Conservation (phyloP, 2,888 invertebrate species). For the Ectemnius continuus region DNA sequence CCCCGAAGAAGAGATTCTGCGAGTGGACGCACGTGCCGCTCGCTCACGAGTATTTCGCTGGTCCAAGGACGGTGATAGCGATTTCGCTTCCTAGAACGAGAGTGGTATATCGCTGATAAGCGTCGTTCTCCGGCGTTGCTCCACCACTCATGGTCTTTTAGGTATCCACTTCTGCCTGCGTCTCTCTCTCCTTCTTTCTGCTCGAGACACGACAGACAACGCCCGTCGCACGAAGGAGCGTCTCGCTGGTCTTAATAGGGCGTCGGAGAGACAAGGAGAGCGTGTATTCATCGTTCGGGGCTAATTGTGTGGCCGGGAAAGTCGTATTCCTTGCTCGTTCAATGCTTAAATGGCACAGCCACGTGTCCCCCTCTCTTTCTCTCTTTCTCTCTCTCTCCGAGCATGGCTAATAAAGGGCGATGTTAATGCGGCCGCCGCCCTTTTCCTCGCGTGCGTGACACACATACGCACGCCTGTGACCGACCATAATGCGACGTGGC, state of each 20-base stretch:
- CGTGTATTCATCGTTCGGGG: too few species aligned
- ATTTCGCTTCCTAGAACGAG: slow-evolving; percentile 65
- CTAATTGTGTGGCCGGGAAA: neutral
- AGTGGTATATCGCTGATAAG: slow-evolving; percentile 63
- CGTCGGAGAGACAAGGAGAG: too few species aligned
- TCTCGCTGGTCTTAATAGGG: too few species aligned
- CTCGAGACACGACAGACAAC: too few species aligned
- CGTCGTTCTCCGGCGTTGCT: slow-evolving; percentile 37
- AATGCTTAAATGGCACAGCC: neutral
- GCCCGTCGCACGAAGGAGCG: too few species aligned
- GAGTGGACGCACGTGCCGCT: slow-evolving; percentile 54
- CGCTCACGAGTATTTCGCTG: slow-evolving; percentile 44
- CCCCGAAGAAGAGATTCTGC: slow-evolving; percentile 23
- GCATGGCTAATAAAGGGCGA: slow-evolving; percentile 3
- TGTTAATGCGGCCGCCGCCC: slow-evolving; percentile 3
- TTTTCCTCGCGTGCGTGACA: slow-evolving; percentile 10
- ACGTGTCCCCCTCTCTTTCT: neutral
- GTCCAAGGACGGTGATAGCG: slow-evolving; percentile 67
- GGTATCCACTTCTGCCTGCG: too few species aligned
- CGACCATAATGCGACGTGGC: too few species aligned
- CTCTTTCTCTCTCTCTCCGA: neutral
- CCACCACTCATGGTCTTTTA: slow-evolving; percentile 5
- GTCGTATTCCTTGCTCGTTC: neutral
- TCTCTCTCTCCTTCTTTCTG: too few species aligned
- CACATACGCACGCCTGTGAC: neutral